Conservation (phyloP, 2,113 vertebrate genomes). For the Bufo bufo region DNA sequence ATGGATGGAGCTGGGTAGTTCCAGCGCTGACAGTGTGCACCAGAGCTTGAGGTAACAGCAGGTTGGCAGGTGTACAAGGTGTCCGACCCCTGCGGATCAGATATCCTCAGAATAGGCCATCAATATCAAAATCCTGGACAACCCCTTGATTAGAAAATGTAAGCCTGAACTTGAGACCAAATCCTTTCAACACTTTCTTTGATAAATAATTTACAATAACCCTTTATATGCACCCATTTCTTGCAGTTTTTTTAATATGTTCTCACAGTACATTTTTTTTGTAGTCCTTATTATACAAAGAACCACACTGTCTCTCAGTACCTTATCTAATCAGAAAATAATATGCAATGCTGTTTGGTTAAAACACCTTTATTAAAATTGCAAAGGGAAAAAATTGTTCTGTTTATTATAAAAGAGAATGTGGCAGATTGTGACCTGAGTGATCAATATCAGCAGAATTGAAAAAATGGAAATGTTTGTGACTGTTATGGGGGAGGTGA, state of each 20-base stretch:
- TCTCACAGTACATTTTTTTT: not conserved
- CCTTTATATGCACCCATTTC: not conserved
- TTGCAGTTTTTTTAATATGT: constrained; percentile 5
- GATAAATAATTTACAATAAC: not conserved
- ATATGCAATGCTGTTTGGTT: constrained; percentile 54
- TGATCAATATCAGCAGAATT: constrained; percentile 59
- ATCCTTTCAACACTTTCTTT: not conserved
- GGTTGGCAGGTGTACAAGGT: too few species aligned
- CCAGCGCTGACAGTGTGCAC: too few species aligned
- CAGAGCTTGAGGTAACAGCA: too few species aligned
- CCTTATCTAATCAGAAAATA: constrained; percentile 55
- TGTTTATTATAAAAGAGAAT: constrained; percentile 53
- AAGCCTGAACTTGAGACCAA: not conserved
- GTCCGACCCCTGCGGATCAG: too few species aligned
- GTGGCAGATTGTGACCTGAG: constrained; percentile 47
- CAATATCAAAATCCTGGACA: too few species aligned
- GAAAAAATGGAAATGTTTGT: constrained; percentile 57
- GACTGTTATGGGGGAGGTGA: constrained; percentile 17
- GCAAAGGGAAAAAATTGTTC: constrained; percentile 40
- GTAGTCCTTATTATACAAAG: constrained; percentile 28
- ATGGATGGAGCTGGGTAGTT: too few species aligned
- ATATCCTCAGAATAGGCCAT: too few species aligned
- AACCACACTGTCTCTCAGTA: constrained; percentile 31
- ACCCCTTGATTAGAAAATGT: not conserved
- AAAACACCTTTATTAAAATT: constrained; percentile 58